Conservation (phyloP, 2,888 invertebrate genomes). For the Netelia melanura region DNA sequence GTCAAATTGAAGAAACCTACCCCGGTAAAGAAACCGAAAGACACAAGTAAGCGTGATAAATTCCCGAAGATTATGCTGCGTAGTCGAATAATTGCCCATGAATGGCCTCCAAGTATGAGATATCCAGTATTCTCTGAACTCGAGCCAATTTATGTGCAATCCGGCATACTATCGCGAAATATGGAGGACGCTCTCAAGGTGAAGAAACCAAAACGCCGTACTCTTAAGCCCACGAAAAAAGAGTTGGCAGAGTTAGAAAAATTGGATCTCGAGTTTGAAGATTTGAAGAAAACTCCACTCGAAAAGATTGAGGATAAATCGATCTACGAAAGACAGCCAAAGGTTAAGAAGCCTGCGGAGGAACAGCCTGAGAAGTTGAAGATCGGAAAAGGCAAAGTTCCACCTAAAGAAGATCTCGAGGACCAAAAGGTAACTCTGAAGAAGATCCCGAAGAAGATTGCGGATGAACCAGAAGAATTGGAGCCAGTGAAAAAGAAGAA, state of each 20-base stretch:
- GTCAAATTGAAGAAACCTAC: constrained; percentile 88
- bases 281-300: constrained; percentile 83
- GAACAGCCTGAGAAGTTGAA: constrained; percentile 84
- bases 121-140: constrained; percentile 82
- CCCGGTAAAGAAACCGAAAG: constrained; percentile 77
- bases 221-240: constrained; percentile 83
- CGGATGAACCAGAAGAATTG: constrained; percentile 77
- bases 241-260: constrained; percentile 84
- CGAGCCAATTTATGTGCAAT: constrained; percentile 84
- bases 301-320: constrained; percentile 84
- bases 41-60: constrained; percentile 80
- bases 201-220: constrained; percentile 84
- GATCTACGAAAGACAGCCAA: constrained; percentile 81
- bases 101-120: constrained; percentile 85
- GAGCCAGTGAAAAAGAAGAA: constrained; percentile 79
- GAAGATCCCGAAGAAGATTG: constrained; percentile 85
- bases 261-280: constrained; percentile 84
- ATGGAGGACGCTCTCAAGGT: constrained; percentile 85
- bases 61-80: constrained; percentile 85
- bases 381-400: constrained; percentile 86
- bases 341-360: constrained; percentile 85
- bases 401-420: constrained; percentile 79
- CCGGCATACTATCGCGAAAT: constrained; percentile 85
- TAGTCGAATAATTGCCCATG: constrained; percentile 83
- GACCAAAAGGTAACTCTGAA: constrained; percentile 83